Evolutionary conservation across 2,888 invertebrate genomes (phyloP), one percentile per base, ranked within the genome.

Genomic region (Pammene aurita): DNA sequence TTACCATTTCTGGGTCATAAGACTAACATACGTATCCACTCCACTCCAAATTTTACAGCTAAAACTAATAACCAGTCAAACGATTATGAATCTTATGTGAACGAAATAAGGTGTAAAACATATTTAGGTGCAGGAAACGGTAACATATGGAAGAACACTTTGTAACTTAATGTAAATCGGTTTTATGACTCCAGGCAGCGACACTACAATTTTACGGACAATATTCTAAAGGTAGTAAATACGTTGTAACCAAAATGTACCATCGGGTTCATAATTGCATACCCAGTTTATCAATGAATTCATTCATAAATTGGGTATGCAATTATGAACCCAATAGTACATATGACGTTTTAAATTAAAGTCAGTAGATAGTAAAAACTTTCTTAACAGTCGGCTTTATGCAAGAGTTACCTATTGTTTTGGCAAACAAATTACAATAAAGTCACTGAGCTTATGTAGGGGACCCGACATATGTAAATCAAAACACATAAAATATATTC

Each of bases 151-250:
- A 70, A 58, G 73, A 78, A 78, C 75, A 78, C 80, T 80, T 78
- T 75, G 77, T 74, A 74, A 74, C 73, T 71, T 75, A 73, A 77
- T 76, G 77, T 79, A 80, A 80, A 81, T 78, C 71, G 77, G 77
- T 76, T 79, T 81, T 80, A 77, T 71, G 72, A 71, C 58, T 62
- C 64, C 71, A 57, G 70, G 34, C 66, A 67, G 71, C 72, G 66
- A 72, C 76, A 74, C 71, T 55, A 75, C 74, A 75, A 11, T 56
- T 6, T 41, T 42, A 57, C 18, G 18, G n/a, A 5, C 46, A 7
- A 46, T 55, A 38, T 42, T 42, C 0, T 10, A 55, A 55, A 55
- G 38, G 55, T 55, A 55, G 14, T 55, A 55, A 55, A 14, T 55
- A 14, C 54, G 13, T 42, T 42, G 11, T 42, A 11, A 42, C 0